Evolutionary conservation across 2,797 vertebrate genomes (phyloP).

Genomic region (Etheostoma perlongum): DNA sequence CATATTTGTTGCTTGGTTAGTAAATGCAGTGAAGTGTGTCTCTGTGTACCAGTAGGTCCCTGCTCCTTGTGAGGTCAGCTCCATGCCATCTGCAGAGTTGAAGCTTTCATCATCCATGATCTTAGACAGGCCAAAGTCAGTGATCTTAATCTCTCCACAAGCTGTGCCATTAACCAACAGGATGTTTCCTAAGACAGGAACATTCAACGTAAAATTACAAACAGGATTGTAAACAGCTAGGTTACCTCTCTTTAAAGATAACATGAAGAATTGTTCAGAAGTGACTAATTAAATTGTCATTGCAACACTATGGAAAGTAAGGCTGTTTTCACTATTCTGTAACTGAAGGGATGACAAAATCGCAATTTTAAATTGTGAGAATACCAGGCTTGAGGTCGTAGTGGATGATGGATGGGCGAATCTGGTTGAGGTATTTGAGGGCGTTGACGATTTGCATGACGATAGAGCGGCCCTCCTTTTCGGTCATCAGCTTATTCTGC

Average conservation of each 20-base stretch:
- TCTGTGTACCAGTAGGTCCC: slow-evolving; percentile 93
- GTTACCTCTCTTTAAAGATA: not conserved
- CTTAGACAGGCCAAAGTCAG: slow-evolving; percentile 97
- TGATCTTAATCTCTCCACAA: slow-evolving; percentile 97
- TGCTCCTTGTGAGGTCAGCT: slow-evolving; percentile 95
- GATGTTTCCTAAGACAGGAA: slow-evolving; percentile 90
- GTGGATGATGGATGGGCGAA: slow-evolving; percentile 97
- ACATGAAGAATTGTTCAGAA: not conserved
- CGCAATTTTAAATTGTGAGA: not conserved
- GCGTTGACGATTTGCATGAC: slow-evolving; percentile 99
- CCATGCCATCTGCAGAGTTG: slow-evolving; percentile 95
- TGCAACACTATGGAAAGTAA: not conserved
- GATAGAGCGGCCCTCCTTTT: slow-evolving; percentile 96
- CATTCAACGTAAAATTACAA: not conserved
- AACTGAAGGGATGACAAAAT: not conserved
- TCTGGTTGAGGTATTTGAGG: slow-evolving; percentile 98
- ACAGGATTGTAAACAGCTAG: not conserved
- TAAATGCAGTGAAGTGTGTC: slow-evolving; percentile 4
- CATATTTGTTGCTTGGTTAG: slow-evolving; percentile 4
- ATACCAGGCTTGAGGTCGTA: slow-evolving; percentile 97
- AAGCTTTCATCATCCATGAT: slow-evolving; percentile 98
- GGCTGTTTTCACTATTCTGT: not conserved
- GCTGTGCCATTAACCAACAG: slow-evolving; percentile 96
- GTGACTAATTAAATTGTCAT: not conserved
- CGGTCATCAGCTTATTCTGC: slow-evolving; percentile 96